Evolutionary conservation across 2,888 invertebrate species (phyloP).

Genomic region (Rhodophaea formosa): DNA sequence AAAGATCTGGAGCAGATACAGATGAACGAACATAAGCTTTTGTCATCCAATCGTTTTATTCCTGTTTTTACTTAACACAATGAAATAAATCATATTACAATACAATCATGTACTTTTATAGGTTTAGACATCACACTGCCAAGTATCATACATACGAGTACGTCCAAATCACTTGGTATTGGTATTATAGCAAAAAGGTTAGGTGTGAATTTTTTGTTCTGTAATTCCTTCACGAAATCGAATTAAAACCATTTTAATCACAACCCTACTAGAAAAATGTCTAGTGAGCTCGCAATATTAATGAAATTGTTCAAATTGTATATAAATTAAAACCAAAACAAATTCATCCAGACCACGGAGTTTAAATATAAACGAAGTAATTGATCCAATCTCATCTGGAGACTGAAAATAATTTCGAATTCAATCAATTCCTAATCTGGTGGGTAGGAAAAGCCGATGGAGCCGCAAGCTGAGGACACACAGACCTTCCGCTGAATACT

Average conservation of each 20-base stretch:
- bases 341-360: not conserved
- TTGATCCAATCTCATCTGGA: constrained; percentile 21
- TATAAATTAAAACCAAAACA: not conserved
- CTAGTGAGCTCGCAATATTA: no score
- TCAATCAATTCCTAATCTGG: constrained; percentile 57
- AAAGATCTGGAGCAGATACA: constrained; percentile 20
- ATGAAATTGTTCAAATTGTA: no score
- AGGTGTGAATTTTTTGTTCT: no score
- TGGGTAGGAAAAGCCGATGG: constrained; percentile 47
- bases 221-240: no score
- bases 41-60: not conserved
- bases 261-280: no score
- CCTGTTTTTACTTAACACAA: not conserved
- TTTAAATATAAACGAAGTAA: not conserved
- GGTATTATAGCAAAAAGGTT: no score
- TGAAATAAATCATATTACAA: no score
- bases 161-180: no score
- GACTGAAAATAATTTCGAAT: constrained; percentile 46
- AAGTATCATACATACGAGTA: no score
- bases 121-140: no score
- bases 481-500: constrained; percentile 65
- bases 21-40: constrained; percentile 17
- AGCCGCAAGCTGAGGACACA: constrained; percentile 50
- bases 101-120: no score
- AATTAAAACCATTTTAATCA: no score